Evolutionary conservation across 2,797 vertebrate genomes (phyloP), one percentile per base, ranked within the genome.

Genomic region (Pangasius sanitwongsei): DNA sequence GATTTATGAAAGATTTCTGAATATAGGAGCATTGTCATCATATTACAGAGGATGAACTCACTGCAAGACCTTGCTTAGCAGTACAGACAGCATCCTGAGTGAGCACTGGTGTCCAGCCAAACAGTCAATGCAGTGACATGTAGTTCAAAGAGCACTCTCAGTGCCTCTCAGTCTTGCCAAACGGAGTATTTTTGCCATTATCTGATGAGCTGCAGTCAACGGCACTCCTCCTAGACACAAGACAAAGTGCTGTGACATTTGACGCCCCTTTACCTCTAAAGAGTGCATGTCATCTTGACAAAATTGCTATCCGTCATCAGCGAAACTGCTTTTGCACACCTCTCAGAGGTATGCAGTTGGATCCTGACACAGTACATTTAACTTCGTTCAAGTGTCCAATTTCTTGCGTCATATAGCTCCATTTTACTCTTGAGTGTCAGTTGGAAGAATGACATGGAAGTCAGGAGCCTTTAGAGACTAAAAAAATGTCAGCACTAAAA

Each of bases 261-360:
- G 81, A 61, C 81, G 80, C 86, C 53, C 37, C 86, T 78, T 82
- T 61, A 55, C 37, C 55, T 31, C 16, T 34, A 13, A 48, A 63
- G 18, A 55, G 6, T 37, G 28, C 48, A 80, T 59, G 82, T 70
- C 85, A 86, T 75, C 67, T n/a, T 31, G 57, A 89, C 41, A 57
- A 37, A 63, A 84, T 23, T 63, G 9, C 23, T 2, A 23, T 78
- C 57, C 0, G 8, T 44, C 84, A 74, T 61, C 53, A 70, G 83
- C 4, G 37, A 37, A 37, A 87, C 65, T 55, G 7, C n/a, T 31
- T 80, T 63, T 15, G 18, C 48, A 87, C 89, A 34, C 86, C 89
- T 84, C 50, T 69, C 37, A 28, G 9, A 87, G 86, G 86, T 6
- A 87, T 84, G 89, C 70, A 34, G 69, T 2, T 57, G 69, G 77